These are phyloP conservation scores for Trogon melanurus DNA, from an alignment of 2,113 vertebrate genomes.

Conservation along the genomic window DNA sequence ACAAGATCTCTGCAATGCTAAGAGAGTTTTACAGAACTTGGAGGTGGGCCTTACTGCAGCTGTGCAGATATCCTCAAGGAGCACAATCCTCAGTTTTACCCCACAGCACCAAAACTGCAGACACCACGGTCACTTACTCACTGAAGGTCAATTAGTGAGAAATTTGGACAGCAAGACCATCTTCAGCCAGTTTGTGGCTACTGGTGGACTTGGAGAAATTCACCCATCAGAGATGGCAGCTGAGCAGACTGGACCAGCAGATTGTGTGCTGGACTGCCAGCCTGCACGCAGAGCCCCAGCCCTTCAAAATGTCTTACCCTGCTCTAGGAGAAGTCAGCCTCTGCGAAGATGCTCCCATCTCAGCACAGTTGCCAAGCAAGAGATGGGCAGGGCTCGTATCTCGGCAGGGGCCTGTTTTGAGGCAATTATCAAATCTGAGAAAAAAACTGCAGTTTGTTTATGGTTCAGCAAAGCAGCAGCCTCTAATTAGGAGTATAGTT, in stretches of 20 bases:
- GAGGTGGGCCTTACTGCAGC: background rate
- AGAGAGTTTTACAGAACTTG: background rate
- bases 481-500: background rate
- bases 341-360: background rate
- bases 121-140: background rate
- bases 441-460: background rate
- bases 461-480: background rate
- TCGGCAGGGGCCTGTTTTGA: background rate
- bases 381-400: background rate
- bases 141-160: background rate
- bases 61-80: background rate
- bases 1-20: background rate
- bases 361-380: rapidly evolving
- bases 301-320: background rate
- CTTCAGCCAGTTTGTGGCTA: background rate
- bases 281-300: background rate
- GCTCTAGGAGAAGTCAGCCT: rapidly evolving
- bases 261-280: rapidly evolving
- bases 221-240: rapidly evolving
- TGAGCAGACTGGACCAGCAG: too few relatives aligned
- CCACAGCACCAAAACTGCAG: background rate
- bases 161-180: background rate
- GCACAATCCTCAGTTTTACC: background rate
- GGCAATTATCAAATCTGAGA: background rate
- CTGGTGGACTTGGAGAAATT: background rate